Percentiles rank a stretch among this genome's conserved stretches.
These are phyloP conservation scores for Microctonus aethiopoides DNA, from an alignment of 2,888 invertebrate genomes.

Conservation along the genomic window DNA sequence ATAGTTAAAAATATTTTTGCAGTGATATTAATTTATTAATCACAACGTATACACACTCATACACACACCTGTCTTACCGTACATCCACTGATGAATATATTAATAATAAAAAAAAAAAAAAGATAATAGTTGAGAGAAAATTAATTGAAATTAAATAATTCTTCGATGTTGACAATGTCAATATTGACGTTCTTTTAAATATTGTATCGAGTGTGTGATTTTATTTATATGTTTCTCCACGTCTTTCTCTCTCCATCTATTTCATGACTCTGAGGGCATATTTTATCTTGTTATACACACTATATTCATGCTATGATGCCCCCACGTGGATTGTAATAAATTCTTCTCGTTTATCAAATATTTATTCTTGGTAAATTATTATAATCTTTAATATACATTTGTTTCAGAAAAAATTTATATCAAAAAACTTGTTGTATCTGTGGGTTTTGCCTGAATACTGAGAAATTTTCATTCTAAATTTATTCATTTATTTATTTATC, in stretches of 20 bases:
- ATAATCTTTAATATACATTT: not conserved
- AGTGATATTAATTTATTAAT: not conserved
- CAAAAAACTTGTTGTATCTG: not conserved
- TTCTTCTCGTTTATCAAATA: conserved; percentile 4
- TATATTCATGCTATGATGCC: not conserved
- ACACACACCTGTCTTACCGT: not conserved
- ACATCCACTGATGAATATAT: too few species aligned
- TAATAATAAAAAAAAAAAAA: not conserved
- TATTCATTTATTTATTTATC: not conserved
- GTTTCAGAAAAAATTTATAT: not conserved
- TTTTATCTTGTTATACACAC: conserved; percentile 26
- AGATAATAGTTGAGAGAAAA: not conserved
- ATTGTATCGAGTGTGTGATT: conserved; percentile 34
- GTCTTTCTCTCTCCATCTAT: conserved; percentile 39
- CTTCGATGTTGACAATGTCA: conserved; percentile 39
- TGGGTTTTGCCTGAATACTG: not conserved
- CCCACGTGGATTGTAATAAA: not conserved
- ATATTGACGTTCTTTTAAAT: conserved; percentile 43
- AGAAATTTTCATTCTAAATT: not conserved
- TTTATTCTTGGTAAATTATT: conserved; percentile 18
- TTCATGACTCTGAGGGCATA: conserved; percentile 43
- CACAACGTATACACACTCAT: not conserved
- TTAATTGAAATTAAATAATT: conserved; percentile 12
- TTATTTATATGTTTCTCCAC: conserved; percentile 43
- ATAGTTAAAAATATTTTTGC: not conserved